Evolutionary conservation across 2,113 vertebrate genomes (phyloP), one percentile per base, ranked within the genome.

Genomic region (Dendrocopos noguchii): DNA sequence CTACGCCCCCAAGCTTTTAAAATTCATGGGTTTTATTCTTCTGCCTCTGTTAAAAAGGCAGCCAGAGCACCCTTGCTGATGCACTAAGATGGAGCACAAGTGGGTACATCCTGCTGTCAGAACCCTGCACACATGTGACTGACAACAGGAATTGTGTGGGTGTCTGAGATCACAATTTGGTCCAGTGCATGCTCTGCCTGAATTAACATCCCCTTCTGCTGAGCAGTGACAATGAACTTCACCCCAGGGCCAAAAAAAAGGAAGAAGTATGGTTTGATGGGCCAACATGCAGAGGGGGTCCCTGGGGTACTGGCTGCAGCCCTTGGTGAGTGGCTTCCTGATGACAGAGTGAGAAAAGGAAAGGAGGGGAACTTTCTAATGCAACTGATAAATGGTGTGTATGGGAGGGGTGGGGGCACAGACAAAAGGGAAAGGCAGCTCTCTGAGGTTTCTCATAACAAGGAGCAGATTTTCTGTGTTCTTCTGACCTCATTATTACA

Each of bases 381-480:
- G 53, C 3, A 20, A 28, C 2, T 47, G 71, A 78, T 57, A 53
- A 85, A 82, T 59, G 3, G 61, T 66, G 72, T 75, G 80, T 57
- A 18, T 9, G 22, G 57, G 31, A 66, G 84, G 72, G 67, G 72
- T 75, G 87, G 75, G 87, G 53, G 67, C 77, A 50, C 34, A 36
- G 53, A 18, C 59, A 10, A 57, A 64, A 91, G 63, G 25, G 33
- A 63, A 44, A 86, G 64, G 25, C 20, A 15, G 36, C 59, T 75
- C 66, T 71, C 72, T 55, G 85, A 91, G 66, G 55, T 50, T 85
- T 83, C 64, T 46, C 67, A 3, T 91, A 80, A 86, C 14, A 61
- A 82, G 80, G 64, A 91, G 42, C 63, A 91, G 59, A 88, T 94
- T 88, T 94, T 88, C 67, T 76, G 59, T 70, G 67, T 64, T 67